These are phyloP conservation scores for Lontra canadensis DNA, from an alignment of 2,113 vertebrate species.

Conservation along the genomic window DNA sequence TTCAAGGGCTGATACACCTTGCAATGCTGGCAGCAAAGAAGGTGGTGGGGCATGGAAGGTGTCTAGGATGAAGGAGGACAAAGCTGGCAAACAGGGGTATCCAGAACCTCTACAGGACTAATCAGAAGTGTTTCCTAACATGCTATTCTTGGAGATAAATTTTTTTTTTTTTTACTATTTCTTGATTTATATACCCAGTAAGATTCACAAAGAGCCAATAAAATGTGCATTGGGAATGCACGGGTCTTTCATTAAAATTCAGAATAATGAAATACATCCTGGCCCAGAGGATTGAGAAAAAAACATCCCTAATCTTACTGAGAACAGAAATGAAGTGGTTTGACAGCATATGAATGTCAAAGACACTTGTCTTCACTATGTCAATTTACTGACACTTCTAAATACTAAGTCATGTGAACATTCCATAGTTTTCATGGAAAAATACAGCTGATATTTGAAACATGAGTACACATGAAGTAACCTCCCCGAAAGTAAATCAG, in stretches of 20 bases:
- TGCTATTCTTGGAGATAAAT: neutral
- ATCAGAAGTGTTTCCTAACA: neutral
- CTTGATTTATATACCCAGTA: neutral
- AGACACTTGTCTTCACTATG: neutral
- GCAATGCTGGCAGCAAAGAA: neutral
- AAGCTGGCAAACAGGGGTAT: neutral
- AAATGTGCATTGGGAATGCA: neutral
- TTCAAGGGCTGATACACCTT: neutral
- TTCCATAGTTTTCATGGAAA: neutral
- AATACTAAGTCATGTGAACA: neutral
- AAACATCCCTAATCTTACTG: neutral
- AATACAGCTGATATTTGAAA: slow-evolving; percentile 4
- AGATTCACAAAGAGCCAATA: neutral
- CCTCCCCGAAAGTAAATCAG: neutral
- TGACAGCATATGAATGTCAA: neutral
- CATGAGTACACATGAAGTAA: neutral
- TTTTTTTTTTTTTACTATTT: neutral
- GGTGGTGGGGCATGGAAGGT: neutral
- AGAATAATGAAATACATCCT: slow-evolving; percentile 43
- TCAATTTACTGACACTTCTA: neutral
- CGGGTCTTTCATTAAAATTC: neutral
- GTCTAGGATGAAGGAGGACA: neutral
- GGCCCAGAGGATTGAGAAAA: neutral
- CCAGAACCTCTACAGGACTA: neutral
- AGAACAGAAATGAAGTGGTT: neutral